A percentile compares a stretch with the other conserved stretches of the same genome.
Evolutionary conservation across 2,888 invertebrate species (phyloP).

Genomic region (Harpagoxenus sublaevis): DNA sequence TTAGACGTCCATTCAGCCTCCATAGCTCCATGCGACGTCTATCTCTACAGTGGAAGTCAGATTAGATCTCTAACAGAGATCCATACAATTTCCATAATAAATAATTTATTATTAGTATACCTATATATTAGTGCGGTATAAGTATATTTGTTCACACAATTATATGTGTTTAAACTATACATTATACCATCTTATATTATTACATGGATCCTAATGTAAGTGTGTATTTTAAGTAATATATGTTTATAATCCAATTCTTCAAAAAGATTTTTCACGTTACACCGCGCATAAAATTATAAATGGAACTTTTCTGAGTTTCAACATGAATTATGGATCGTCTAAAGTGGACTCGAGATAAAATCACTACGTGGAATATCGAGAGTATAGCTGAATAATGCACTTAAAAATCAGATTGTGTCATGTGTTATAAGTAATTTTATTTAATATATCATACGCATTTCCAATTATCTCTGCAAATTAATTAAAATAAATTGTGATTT

Average conservation of each 20-base stretch:
- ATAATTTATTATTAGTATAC: too few species aligned
- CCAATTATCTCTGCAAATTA: slow-evolving; percentile 24
- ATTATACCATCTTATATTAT: too few species aligned
- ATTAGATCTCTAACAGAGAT: too few species aligned
- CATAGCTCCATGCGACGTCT: too few species aligned
- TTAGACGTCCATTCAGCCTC: too few species aligned
- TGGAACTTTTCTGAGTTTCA: background rate
- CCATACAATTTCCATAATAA: too few species aligned
- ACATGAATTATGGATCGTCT: background rate
- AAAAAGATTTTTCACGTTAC: background rate
- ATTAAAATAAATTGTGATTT: slow-evolving; percentile 12
- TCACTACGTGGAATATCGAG: background rate
- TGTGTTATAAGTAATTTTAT: slow-evolving; percentile 16
- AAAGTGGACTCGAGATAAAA: slow-evolving; percentile 8
- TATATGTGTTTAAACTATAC: too few species aligned
- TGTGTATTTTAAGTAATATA: background rate
- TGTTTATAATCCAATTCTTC: background rate
- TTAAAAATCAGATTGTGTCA: slow-evolving; percentile 15
- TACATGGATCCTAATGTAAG: background rate
- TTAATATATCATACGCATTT: slow-evolving; percentile 8
- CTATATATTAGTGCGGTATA: too few species aligned
- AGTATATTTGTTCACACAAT: too few species aligned
- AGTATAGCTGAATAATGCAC: background rate
- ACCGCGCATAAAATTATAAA: background rate
- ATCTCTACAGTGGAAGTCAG: too few species aligned